phyloP scores from a whole-genome alignment of 2,797 vertebrate genomes.

The Poeciliopsis gracilis region DNA sequence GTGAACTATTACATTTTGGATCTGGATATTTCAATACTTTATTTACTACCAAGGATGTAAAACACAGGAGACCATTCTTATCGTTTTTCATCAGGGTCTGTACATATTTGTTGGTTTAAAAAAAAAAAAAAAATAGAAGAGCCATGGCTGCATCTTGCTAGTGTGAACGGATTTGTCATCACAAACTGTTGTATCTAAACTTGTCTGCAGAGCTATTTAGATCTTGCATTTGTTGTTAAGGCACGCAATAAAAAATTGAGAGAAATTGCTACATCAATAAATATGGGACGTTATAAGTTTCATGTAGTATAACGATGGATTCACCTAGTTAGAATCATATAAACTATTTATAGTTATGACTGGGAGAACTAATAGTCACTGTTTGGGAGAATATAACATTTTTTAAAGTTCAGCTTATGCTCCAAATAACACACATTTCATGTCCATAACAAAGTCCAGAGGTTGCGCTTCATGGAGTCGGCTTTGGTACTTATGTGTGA shows the following conservation, averaged over 20 bases:
- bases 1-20: neutral
- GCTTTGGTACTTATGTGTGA: neutral
- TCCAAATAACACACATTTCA: neutral
- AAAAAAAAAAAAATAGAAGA: neutral
- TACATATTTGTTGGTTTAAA: neutral
- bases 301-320: neutral
- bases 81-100: neutral
- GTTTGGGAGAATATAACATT: neutral
- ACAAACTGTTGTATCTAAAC: neutral
- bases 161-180: neutral
- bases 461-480: neutral
- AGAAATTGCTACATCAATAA: neutral
- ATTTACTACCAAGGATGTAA: neutral
- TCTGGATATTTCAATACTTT: neutral
- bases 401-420: neutral
- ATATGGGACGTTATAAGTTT: neutral
- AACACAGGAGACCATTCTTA: neutral
- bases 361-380: neutral
- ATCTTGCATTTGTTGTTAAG: neutral
- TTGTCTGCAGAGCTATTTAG: neutral
- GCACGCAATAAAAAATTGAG: neutral
- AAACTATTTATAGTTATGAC: neutral
- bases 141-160: neutral
- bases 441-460: neutral
- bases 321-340: neutral